Percentiles rank a stretch among this genome's conserved stretches.
phyloP scores from a whole-genome alignment of 2,888 invertebrate genomes.

The Tholera decimalis region DNA sequence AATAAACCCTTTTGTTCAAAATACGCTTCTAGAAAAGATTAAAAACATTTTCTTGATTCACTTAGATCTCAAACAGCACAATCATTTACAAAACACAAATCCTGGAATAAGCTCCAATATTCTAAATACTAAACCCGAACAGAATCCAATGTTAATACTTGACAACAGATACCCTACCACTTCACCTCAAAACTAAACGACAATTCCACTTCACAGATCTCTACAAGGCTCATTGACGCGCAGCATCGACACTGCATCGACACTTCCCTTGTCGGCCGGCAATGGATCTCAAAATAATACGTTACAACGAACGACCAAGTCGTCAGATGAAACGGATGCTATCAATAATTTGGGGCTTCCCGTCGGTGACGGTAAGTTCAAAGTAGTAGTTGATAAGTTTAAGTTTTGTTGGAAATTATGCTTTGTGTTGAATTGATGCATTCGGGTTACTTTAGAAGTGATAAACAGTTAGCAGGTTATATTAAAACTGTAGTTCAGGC shows the following conservation, averaged over 20 bases:
- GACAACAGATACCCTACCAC: constrained; percentile 41
- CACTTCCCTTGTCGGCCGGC: constrained; percentile 83
- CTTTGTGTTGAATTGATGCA: constrained; percentile 15
- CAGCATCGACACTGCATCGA: constrained; percentile 88
- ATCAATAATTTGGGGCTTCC: constrained; percentile 87
- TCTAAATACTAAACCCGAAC: constrained; percentile 33
- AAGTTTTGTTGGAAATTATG: constrained; percentile 36
- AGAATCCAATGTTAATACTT: constrained; percentile 42
- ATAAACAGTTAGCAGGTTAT: not conserved
- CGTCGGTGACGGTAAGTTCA: constrained; percentile 74
- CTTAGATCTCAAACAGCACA: not conserved
- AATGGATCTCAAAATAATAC: constrained; percentile 86
- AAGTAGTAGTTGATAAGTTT: constrained; percentile 30
- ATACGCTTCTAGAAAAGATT: no score
- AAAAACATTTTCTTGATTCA: not conserved
- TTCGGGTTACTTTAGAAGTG: not conserved
- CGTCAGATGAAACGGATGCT: constrained; percentile 83
- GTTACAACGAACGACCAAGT: constrained; percentile 84
- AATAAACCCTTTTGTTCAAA: no score
- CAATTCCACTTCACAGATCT: constrained; percentile 72
- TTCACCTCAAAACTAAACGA: constrained; percentile 7
- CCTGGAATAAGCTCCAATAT: constrained; percentile 15
- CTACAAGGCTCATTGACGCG: constrained; percentile 88
- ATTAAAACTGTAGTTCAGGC: no score
- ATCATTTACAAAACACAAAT: constrained; percentile 1